phyloP scores from a whole-genome alignment of 53 echinoderm and acorn worm genomes.

The Glandiceps talaboti region DNA sequence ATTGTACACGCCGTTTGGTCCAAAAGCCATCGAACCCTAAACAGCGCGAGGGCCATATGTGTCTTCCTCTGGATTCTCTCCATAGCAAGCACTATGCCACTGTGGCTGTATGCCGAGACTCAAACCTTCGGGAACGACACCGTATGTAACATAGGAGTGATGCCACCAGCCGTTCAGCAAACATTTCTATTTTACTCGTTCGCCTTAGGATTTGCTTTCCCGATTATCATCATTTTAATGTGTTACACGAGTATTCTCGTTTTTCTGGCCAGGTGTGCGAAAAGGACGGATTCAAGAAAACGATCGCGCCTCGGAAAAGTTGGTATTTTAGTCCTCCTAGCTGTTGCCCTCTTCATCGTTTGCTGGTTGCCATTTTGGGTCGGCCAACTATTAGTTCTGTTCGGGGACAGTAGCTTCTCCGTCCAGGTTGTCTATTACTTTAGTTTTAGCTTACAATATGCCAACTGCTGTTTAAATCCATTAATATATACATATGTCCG shows the following conservation, averaged over 20 bases:
- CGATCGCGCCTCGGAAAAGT: slow-evolving; percentile 95
- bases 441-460: slow-evolving; percentile 58
- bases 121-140: neutral
- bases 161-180: neutral
- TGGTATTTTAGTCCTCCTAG: slow-evolving; percentile 87
- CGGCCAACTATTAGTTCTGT: slow-evolving; percentile 3
- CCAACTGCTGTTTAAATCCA: slow-evolving; percentile 90
- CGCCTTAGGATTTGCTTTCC: slow-evolving; percentile 70
- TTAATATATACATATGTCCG: slow-evolving; percentile 68
- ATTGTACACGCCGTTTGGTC: slow-evolving; percentile 73
- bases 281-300: slow-evolving; percentile 65
- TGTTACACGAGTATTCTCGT: slow-evolving; percentile 93
- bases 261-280: slow-evolving; percentile 68
- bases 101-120: neutral
- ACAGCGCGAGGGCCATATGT: slow-evolving; percentile 43
- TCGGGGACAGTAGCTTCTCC: neutral
- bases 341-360: slow-evolving; percentile 76
- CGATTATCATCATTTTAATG: slow-evolving; percentile 58
- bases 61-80: slow-evolving; percentile 26
- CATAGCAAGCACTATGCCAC: neutral
- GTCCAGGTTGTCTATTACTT: slow-evolving; percentile 14
- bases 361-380: slow-evolving; percentile 83
- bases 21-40: slow-evolving; percentile 49
- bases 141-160: neutral
- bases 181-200: slow-evolving; percentile 29